Percentiles rank a stretch among this genome's conserved stretches.
Evolutionary conservation across 2,113 vertebrate species (phyloP).

Genomic region (Panthera tigris): DNA sequence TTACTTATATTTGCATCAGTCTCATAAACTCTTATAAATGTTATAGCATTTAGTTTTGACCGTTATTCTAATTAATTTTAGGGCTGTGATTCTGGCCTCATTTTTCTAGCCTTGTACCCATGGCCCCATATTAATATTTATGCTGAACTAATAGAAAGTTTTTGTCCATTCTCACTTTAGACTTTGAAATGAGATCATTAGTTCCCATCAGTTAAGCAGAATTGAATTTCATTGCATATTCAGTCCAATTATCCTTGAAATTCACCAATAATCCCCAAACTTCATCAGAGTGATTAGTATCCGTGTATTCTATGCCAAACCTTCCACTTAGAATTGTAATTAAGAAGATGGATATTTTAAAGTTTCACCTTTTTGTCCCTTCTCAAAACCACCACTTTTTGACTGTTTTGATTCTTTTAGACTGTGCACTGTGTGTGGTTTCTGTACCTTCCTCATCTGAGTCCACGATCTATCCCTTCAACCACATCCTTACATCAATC

Average conservation of each 20-base stretch:
- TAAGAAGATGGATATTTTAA: background rate
- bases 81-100: background rate
- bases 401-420: background rate
- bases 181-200: conserved; percentile 60
- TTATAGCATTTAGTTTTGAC: background rate
- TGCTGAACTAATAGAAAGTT: conserved; percentile 14
- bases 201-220: conserved; percentile 47
- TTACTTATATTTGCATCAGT: background rate
- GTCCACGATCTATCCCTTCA: background rate
- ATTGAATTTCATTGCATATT: conserved; percentile 52
- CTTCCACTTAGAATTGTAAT: background rate
- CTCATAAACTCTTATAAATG: background rate
- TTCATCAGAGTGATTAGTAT: conserved; percentile 3
- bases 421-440: background rate
- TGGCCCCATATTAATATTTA: conserved; percentile 50
- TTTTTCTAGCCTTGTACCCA: background rate
- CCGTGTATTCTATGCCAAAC: background rate
- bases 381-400: background rate
- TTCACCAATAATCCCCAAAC: conserved; percentile 25
- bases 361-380: background rate
- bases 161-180: conserved; percentile 49
- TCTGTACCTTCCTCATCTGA: background rate
- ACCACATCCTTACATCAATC: background rate
- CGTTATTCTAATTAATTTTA: background rate
- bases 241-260: conserved; percentile 55